Percentiles rank a stretch among this genome's conserved stretches.
Conservation (phyloP, 2,113 vertebrate genomes). For the Eira barbara region DNA sequence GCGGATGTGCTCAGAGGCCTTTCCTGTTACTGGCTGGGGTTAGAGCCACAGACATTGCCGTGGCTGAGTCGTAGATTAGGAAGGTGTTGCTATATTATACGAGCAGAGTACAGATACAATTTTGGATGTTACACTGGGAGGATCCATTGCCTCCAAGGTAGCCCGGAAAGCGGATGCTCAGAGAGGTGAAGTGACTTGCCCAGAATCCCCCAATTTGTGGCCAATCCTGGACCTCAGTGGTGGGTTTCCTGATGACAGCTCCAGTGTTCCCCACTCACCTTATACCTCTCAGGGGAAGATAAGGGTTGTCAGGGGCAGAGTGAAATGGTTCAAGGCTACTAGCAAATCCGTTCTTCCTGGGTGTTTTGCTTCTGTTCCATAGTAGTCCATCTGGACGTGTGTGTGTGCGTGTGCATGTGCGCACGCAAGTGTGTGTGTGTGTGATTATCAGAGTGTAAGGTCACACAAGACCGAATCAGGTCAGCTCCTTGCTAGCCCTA, state of each 20-base stretch:
- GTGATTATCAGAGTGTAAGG: neutral
- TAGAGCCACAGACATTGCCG: neutral
- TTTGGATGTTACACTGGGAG: neutral
- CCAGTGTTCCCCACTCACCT: neutral
- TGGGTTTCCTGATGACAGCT: neutral
- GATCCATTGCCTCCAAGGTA: neutral
- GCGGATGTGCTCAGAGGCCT: neutral
- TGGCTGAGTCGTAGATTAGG: neutral
- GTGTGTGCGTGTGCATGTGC: accelerated
- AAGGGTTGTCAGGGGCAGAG: neutral
- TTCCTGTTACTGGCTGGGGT: neutral
- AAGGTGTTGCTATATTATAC: neutral
- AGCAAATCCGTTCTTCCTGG: neutral
- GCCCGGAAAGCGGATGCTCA: neutral
- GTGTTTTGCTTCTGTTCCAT: accelerated
- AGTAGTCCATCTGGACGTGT: neutral
- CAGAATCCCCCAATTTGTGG: neutral
- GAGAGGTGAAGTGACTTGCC: neutral
- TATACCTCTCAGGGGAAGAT: neutral
- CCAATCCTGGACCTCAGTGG: neutral
- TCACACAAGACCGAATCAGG: neutral
- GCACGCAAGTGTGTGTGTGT: accelerated
- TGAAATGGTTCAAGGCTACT: neutral
- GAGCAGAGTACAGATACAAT: neutral
- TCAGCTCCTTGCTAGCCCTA: neutral